These are phyloP conservation scores for Ichneumoninae sp. DNA, from an alignment of 2,888 invertebrate genomes.

Conservation along the genomic window DNA sequence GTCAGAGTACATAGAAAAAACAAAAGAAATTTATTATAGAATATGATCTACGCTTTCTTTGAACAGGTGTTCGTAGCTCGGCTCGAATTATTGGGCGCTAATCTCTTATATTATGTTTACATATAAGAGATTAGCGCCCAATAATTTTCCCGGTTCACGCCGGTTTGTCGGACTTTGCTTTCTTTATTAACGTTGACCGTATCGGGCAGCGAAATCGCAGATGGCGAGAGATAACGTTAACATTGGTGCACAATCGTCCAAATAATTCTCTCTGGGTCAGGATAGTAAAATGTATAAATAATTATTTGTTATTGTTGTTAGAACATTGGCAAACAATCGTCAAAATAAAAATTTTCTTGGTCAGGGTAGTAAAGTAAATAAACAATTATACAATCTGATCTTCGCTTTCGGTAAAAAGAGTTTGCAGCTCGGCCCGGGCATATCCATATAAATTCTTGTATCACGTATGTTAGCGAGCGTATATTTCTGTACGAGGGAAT, in stretches of 20 bases:
- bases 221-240: slow-evolving; percentile 9
- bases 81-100: background rate
- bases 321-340: too few relatives aligned
- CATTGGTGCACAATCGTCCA: too few relatives aligned
- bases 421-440: background rate
- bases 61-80: background rate
- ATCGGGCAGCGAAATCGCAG: slow-evolving; percentile 31
- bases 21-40: background rate
- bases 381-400: background rate
- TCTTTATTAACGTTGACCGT: slow-evolving; percentile 27
- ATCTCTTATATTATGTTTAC: background rate
- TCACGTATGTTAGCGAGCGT: background rate
- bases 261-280: too few relatives aligned
- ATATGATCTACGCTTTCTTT: background rate
- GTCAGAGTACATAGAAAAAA: background rate
- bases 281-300: too few relatives aligned
- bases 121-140: background rate
- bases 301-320: too few relatives aligned
- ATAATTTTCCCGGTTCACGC: slow-evolving; percentile 24
- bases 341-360: too few relatives aligned
- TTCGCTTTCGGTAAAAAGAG: background rate
- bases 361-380: background rate
- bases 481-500: background rate
- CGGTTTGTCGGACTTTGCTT: slow-evolving; percentile 41
- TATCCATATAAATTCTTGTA: background rate